Conservation (phyloP, 1,140 invertebrate genomes). For the Trichogramma pretiosum region DNA sequence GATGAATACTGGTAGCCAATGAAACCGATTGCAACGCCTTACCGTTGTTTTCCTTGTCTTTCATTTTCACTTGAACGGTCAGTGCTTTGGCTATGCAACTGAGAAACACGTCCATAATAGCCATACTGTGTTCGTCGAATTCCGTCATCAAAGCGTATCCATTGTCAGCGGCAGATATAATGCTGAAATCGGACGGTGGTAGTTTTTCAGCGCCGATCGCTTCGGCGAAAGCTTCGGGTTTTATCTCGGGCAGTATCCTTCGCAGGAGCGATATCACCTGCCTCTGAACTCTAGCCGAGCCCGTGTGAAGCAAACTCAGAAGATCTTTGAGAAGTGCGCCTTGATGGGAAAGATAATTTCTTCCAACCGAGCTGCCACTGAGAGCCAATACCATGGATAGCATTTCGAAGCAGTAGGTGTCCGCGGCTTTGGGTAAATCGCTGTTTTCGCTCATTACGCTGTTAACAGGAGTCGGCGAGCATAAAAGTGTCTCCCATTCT, state of each 20-base stretch:
- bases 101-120: slow-evolving; percentile 76
- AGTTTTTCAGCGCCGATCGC: slow-evolving; percentile 60
- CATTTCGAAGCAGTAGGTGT: slow-evolving; percentile 97
- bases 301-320: slow-evolving; percentile 81
- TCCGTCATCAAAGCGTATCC: slow-evolving; percentile 43
- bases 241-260: slow-evolving; percentile 76
- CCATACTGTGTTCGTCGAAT: slow-evolving; percentile 57
- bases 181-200: slow-evolving; percentile 71
- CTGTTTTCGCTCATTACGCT: slow-evolving; percentile 39
- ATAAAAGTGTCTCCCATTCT: slow-evolving; percentile 69
- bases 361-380: slow-evolving; percentile 85
- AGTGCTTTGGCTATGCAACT: slow-evolving; percentile 79
- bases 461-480: slow-evolving; percentile 37
- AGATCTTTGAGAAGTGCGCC: slow-evolving; percentile 75
- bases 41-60: slow-evolving; percentile 55
- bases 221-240: slow-evolving; percentile 55
- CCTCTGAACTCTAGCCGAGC: slow-evolving; percentile 86
- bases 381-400: slow-evolving; percentile 87
- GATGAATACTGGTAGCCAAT: slow-evolving; percentile 51
- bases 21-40: slow-evolving; percentile 57
- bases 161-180: slow-evolving; percentile 48
- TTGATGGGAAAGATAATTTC: slow-evolving; percentile 84
- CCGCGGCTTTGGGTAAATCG: slow-evolving; percentile 51
- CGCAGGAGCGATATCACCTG: slow-evolving; percentile 77
- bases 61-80: slow-evolving; percentile 79